Conservation (phyloP, 1,140 invertebrate genomes). For the Drosophila repletoides region DNA sequence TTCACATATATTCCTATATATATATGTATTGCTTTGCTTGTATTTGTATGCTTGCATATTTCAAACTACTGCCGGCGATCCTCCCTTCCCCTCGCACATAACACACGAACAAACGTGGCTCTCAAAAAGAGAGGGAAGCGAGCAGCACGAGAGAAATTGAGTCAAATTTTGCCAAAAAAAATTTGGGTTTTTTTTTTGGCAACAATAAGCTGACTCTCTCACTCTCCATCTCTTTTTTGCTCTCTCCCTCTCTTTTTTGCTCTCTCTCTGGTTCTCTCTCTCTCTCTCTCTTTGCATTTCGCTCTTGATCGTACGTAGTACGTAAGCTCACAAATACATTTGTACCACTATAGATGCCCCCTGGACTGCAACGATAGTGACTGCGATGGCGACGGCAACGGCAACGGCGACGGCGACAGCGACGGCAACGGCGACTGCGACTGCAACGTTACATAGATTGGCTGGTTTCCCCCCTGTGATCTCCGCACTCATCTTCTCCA, state of each 20-base stretch:
- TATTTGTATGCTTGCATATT: slow-evolving; percentile 49
- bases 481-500: background rate
- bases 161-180: slow-evolving; percentile 49
- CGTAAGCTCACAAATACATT: slow-evolving; percentile 19
- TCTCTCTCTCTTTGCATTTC: slow-evolving; percentile 16
- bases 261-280: background rate
- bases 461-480: slow-evolving; percentile 1
- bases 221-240: background rate
- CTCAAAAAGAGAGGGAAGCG: background rate
- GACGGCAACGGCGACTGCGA: background rate
- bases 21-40: background rate
- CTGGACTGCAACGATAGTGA: slow-evolving; percentile 27
- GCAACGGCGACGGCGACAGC: background rate
- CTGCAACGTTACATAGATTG: slow-evolving; percentile 58
- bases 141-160: slow-evolving; percentile 11
- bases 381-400: background rate
- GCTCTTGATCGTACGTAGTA: slow-evolving; percentile 20
- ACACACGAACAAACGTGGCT: background rate
- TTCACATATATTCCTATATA: background rate
- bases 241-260: slow-evolving; percentile 1
- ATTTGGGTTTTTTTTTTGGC: slow-evolving; percentile 15
- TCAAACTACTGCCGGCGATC: slow-evolving; percentile 46
- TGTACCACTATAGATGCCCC: slow-evolving; percentile 23
- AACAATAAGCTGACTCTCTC: slow-evolving; percentile 33
- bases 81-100: slow-evolving; percentile 15